Percentiles rank a stretch among this genome's conserved stretches.
These are phyloP conservation scores for Meteorus colon DNA, from an alignment of 2,888 invertebrate species.

Conservation along the genomic window DNA sequence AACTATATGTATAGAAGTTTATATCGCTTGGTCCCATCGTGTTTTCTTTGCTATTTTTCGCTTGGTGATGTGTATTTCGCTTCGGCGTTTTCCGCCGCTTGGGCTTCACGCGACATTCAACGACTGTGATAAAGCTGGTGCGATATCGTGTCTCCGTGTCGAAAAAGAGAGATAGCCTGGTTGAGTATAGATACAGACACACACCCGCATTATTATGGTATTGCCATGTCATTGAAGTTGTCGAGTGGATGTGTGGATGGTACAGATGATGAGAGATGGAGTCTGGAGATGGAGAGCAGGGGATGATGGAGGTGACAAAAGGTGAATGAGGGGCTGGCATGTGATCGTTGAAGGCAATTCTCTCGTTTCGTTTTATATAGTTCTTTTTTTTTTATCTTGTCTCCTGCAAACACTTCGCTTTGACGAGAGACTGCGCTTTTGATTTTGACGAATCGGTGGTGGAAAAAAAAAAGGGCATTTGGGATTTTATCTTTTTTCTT, in stretches of 20 bases:
- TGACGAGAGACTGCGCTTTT: constrained; percentile 5
- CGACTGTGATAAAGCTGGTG: neutral
- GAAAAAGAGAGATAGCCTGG: constrained; percentile 9
- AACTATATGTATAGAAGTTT: constrained; percentile 34
- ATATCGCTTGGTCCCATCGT: neutral
- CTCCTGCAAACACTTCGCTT: neutral
- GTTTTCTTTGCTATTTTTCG: neutral
- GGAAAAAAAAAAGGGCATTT: neutral
- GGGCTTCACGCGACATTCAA: neutral
- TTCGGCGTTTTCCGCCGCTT: no score
- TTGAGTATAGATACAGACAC: neutral
- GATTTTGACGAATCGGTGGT: constrained; percentile 7
- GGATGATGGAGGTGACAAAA: neutral
- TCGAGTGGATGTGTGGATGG: neutral
- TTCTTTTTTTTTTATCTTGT: neutral
- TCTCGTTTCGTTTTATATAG: neutral
- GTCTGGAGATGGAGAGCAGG: no score
- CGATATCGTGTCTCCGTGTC: neutral
- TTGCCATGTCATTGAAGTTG: neutral
- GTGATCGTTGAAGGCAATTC: neutral
- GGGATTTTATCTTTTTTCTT: neutral
- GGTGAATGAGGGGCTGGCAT: neutral
- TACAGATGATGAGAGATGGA: neutral
- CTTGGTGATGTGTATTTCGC: neutral
- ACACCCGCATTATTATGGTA: constrained; percentile 6